Evolutionary conservation across 2,797 vertebrate genomes (phyloP).

Genomic region (Muscicapa comitata): DNA sequence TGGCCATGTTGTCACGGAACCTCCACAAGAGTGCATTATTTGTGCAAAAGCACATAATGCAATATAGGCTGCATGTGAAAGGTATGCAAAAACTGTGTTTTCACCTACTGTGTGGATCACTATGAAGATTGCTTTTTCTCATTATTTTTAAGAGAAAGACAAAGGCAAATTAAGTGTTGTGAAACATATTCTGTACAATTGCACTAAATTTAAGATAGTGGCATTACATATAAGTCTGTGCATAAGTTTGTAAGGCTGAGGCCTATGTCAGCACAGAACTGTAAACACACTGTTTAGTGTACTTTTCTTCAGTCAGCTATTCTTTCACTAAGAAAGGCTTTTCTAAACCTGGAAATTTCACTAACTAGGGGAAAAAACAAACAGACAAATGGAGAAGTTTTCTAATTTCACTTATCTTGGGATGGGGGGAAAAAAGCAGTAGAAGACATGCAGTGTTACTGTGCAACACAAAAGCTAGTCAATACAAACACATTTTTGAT

Average conservation of each 20-base stretch:
- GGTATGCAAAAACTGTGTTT: not conserved
- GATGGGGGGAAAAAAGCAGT: not conserved
- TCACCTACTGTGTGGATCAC: not conserved
- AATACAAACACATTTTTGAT: slow-evolving; percentile 17
- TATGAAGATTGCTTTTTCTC: not conserved
- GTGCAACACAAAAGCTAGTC: slow-evolving; percentile 48
- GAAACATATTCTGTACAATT: slow-evolving; percentile 22
- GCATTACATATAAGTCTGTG: not conserved
- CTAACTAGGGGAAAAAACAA: not conserved
- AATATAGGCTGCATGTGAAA: slow-evolving; percentile 28
- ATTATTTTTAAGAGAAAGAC: not conserved
- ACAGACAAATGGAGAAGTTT: not conserved
- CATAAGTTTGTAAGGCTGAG: not conserved
- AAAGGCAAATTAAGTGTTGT: slow-evolving; percentile 25
- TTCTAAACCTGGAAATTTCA: not conserved
- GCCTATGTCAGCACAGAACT: slow-evolving; percentile 42
- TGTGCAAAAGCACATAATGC: not conserved
- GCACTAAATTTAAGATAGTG: slow-evolving; percentile 37
- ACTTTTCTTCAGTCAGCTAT: slow-evolving; percentile 10
- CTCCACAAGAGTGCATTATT: not conserved
- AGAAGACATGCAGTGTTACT: slow-evolving; percentile 27
- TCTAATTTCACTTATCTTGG: not conserved
- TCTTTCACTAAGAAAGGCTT: slow-evolving; percentile 8
- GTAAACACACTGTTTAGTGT: slow-evolving; percentile 41
- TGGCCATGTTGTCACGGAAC: not conserved